phyloP scores from a whole-genome alignment of 2,113 vertebrate genomes.

The Microtus montanus region DNA sequence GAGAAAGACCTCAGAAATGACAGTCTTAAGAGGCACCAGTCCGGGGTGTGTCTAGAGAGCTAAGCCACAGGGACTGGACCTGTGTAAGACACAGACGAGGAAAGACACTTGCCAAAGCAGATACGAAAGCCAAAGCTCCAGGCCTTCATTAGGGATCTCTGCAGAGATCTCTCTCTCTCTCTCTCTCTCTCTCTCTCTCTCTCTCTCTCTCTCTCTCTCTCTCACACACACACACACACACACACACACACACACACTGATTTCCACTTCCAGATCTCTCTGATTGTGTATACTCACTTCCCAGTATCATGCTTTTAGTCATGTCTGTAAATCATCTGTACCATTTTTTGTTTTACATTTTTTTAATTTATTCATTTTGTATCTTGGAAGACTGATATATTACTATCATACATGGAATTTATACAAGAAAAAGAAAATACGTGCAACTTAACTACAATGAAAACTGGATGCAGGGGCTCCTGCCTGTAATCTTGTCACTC shows the following conservation, averaged over 20 bases:
- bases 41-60: neutral
- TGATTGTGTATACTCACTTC: neutral
- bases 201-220: neutral
- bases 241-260: neutral
- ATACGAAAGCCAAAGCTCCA: neutral
- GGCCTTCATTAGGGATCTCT: neutral
- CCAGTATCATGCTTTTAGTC: neutral
- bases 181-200: no score
- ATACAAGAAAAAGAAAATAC: constrained; percentile 19
- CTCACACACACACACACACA: neutral
- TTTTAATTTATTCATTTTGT: neutral
- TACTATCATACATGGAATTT: constrained; percentile 6
- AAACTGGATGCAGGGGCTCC: neutral
- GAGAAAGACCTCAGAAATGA: neutral
- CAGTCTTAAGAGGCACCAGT: neutral
- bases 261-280: neutral
- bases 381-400: constrained; percentile 31
- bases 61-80: neutral
- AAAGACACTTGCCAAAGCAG: neutral
- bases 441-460: constrained; percentile 25
- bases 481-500: neutral
- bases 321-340: neutral
- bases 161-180: neutral
- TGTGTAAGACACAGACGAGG: neutral
- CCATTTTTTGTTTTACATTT: constrained; percentile 28